These are phyloP conservation scores for Cephonodes hylas DNA, from an alignment of 2,888 invertebrate species.

Conservation along the genomic window DNA sequence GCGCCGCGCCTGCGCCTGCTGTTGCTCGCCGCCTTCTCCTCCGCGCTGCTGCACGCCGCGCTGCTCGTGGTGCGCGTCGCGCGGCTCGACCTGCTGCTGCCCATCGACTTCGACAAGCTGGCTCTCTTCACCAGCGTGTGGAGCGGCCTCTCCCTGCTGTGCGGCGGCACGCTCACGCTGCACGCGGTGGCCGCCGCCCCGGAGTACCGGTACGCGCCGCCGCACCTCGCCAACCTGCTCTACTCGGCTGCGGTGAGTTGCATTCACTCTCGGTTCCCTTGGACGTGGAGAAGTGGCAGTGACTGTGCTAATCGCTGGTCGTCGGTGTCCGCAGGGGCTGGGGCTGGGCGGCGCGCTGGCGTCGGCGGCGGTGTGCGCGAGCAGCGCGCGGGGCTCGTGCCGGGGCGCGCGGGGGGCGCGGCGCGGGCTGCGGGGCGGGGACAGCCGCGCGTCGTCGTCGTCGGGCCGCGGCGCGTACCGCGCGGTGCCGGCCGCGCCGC, in stretches of 20 bases:
- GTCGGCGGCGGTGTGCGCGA: constrained; percentile 23
- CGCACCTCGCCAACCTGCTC: constrained; percentile 32
- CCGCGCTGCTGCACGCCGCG: constrained; percentile 63
- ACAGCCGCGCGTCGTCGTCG: constrained; percentile 19
- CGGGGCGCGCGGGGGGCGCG: constrained; percentile 25
- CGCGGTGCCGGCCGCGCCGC: constrained; percentile 40
- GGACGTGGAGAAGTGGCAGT: no score
- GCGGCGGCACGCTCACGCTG: constrained; percentile 50
- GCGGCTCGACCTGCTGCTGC: constrained; percentile 63
- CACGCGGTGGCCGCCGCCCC: constrained; percentile 45
- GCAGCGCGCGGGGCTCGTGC: constrained; percentile 19
- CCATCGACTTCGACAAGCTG: constrained; percentile 62
- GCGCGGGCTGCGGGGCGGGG: constrained; percentile 24
- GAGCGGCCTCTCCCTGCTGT: constrained; percentile 48
- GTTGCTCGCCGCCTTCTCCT: constrained; percentile 62
- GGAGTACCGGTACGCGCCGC: constrained; percentile 41
- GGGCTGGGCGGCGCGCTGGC: constrained; percentile 37
- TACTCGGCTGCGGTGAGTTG: constrained; percentile 35
- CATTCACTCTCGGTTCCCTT: constrained; percentile 19
- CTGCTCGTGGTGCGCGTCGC: constrained; percentile 61
- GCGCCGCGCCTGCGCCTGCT: constrained; percentile 55
- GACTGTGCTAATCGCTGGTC: not conserved
- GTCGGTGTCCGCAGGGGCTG: constrained; percentile 36
- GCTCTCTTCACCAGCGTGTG: constrained; percentile 30
- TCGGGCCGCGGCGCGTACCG: constrained; percentile 34